Evolutionary conservation across 2,113 vertebrate genomes (phyloP), one percentile per base, ranked within the genome.

Genomic region (Pluvialis apricaria): DNA sequence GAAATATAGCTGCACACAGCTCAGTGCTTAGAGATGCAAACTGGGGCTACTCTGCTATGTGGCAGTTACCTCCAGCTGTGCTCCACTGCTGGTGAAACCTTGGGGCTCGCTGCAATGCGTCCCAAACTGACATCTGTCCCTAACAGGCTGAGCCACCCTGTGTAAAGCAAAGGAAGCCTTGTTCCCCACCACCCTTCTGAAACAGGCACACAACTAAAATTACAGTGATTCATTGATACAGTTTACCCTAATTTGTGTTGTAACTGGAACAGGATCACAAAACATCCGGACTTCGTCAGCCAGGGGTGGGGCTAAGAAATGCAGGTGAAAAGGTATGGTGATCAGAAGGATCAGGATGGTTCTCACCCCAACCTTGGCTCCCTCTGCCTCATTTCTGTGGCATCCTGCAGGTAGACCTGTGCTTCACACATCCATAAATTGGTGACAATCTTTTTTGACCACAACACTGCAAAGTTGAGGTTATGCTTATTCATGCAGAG

Each of bases 181-280:
- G 11, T 5, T 68, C 31, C 24, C 11, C 31, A 36, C 32, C 38
- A 62, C 34, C 45, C 9, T 65, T 52, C 65, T 54, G 68, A 87
- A 84, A 49, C 40, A 32, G 3, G 2, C 28, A 55, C 38, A 81
- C 42, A 62, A 28, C 13, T 54, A 45, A 68, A 72, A 71, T 55
- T 42, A 18, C 1, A 76, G 31, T 1, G 2, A 29, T 68, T 58
- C 38, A 32, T 25, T 81, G 22, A 52, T 73, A n/a, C 0, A 0
- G 40, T 77, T 86, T 62, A 38, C 14, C 38, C 60, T 69, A 40
- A 40, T 72, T 78, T 49, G 28, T 81, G 58, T 54, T 4, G 1
- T 29, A 73, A 54, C 60, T 64, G n/a, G 32, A 85, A 86, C 15
- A 36, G 62, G 45, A 58, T 61, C 75, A 86, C 38, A 51, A 51